phyloP scores from a whole-genome alignment of 2,113 vertebrate species.

The Antechinus stuartii region DNA sequence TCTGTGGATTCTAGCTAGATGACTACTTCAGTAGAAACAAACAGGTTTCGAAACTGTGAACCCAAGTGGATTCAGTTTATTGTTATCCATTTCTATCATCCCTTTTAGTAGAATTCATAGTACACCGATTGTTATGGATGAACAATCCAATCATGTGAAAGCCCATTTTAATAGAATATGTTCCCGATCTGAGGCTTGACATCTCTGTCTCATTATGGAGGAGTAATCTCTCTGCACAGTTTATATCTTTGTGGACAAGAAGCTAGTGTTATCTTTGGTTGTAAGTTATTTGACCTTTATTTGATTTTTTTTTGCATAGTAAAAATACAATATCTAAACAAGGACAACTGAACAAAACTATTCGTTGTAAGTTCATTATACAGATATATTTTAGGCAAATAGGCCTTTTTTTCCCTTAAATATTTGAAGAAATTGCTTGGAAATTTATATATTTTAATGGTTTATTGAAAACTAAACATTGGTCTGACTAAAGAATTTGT shows the following conservation, averaged over 20 bases:
- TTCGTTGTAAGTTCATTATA: conserved; percentile 15
- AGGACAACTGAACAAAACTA: background rate
- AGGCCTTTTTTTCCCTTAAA: conserved; percentile 41
- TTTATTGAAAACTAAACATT: conserved; percentile 35
- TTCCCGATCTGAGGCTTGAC: background rate
- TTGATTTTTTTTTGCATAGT: background rate
- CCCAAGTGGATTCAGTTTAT: background rate
- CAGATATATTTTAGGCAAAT: background rate
- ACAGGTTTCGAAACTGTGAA: background rate
- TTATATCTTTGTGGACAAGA: background rate
- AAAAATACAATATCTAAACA: background rate
- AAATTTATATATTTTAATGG: conserved; percentile 31
- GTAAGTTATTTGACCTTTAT: background rate
- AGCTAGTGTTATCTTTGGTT: background rate
- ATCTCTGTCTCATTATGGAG: background rate
- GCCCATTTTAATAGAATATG: background rate
- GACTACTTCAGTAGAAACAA: background rate
- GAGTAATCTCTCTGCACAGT: background rate
- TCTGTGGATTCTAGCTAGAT: background rate
- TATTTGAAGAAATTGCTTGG: conserved; percentile 30
- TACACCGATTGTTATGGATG: background rate
- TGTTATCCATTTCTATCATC: background rate
- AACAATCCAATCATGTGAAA: background rate
- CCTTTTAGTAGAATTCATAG: background rate
- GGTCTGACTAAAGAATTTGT: conserved; percentile 26